phyloP scores from a whole-genome alignment of 2,888 invertebrate species.

The Eremobia ochroleuca region DNA sequence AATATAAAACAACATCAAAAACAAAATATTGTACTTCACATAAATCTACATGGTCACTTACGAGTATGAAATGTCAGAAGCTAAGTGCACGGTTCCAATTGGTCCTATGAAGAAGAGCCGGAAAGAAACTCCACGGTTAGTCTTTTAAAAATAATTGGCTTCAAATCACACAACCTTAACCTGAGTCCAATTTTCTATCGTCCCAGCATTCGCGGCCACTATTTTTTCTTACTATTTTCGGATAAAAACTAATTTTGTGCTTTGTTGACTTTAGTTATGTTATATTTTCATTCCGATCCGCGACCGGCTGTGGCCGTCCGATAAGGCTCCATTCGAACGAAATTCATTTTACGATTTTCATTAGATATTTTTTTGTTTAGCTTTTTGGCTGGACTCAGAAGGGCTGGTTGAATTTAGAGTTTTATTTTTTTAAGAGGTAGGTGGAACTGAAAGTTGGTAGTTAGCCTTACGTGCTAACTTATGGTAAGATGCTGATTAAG shows the following conservation, averaged over 20 bases:
- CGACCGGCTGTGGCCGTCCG: conserved; percentile 71
- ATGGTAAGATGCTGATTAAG: no score
- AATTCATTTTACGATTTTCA: conserved; percentile 72
- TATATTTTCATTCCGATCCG: conserved; percentile 85
- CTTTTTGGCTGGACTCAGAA: conserved; percentile 34
- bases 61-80: no score
- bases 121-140: background rate
- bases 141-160: background rate
- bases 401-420: conserved; percentile 20
- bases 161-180: conserved; percentile 25
- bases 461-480: no score
- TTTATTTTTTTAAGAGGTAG: conserved; percentile 14
- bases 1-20: no score
- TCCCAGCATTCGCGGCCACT: conserved; percentile 76
- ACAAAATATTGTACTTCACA: no score
- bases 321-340: conserved; percentile 71
- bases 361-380: conserved; percentile 64
- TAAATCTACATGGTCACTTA: no score
- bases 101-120: no score
- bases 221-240: conserved; percentile 83
- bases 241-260: conserved; percentile 89
- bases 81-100: no score
- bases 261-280: conserved; percentile 86
- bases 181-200: conserved; percentile 68
- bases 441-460: background rate